These are phyloP conservation scores for Pheosia tremula DNA, from an alignment of 2,888 invertebrate genomes.

Conservation along the genomic window DNA sequence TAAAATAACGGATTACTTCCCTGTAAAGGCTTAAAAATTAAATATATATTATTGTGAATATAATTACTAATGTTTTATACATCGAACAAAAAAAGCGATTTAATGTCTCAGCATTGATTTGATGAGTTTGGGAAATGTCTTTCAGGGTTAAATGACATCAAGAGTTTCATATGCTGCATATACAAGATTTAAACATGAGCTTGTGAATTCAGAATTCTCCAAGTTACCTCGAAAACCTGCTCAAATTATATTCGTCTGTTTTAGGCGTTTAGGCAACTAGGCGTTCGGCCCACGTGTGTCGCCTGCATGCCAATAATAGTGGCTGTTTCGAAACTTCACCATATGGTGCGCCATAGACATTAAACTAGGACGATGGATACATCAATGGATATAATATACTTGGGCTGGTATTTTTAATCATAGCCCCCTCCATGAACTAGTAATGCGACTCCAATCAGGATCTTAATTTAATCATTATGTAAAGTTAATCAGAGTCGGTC, in stretches of 20 bases:
- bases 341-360: constrained; percentile 24
- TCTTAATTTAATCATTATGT: too few relatives aligned
- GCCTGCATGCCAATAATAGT: constrained; percentile 16
- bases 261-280: constrained; percentile 4
- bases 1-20: too few relatives aligned
- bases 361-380: constrained; percentile 1
- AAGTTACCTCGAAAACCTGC: not conserved
- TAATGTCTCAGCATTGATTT: too few relatives aligned
- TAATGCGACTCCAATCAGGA: too few relatives aligned
- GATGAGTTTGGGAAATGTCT: too few relatives aligned
- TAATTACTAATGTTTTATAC: too few relatives aligned
- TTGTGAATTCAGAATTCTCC: not conserved
- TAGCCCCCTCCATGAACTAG: too few relatives aligned
- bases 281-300: constrained; percentile 21
- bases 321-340: constrained; percentile 31
- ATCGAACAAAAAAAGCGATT: too few relatives aligned
- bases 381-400: not conserved
- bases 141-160: too few relatives aligned
- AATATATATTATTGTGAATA: too few relatives aligned
- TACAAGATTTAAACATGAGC: not conserved
- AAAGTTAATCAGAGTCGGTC: too few relatives aligned
- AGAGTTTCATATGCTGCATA: not conserved
- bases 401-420: not conserved
- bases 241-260: not conserved
- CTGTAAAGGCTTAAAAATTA: too few relatives aligned